A percentile compares a stretch with the other conserved stretches of the same genome.
Conservation (phyloP, 1,140 invertebrate species). For the Calliphora vicina region DNA sequence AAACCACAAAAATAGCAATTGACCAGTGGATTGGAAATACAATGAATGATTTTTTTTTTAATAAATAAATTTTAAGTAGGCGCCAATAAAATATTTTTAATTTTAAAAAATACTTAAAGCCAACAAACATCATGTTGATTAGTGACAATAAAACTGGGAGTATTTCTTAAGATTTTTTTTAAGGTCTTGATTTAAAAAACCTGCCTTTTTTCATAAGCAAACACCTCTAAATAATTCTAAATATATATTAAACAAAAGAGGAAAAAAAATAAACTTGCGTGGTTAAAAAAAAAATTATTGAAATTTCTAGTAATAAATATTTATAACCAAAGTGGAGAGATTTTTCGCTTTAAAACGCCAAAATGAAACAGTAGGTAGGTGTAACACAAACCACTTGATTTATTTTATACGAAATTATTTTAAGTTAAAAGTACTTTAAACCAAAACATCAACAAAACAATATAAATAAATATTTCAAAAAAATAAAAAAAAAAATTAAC, state of each 20-base stretch:
- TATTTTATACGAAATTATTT: not conserved
- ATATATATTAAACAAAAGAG: too few relatives aligned
- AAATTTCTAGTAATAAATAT: not conserved
- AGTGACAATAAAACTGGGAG: not conserved
- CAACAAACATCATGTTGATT: not conserved
- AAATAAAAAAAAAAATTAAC: not conserved
- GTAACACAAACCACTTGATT: not conserved
- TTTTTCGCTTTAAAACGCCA: not conserved
- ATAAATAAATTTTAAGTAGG: not conserved
- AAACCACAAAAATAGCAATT: constrained; percentile 1
- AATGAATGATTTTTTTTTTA: not conserved
- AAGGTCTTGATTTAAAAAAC: not conserved
- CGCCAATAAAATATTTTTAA: not conserved
- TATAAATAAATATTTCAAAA: not conserved
- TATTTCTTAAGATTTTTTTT: too few relatives aligned
- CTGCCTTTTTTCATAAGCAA: too few relatives aligned
- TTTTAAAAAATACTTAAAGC: not conserved
- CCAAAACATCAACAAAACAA: not conserved
- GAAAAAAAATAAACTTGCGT: not conserved
- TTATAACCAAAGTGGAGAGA: not conserved
- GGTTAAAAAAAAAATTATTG: not conserved
- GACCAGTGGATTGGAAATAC: not conserved
- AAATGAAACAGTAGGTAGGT: not conserved
- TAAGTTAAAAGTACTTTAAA: not conserved
- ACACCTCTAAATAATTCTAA: not conserved